phyloP scores from a whole-genome alignment of 2,888 invertebrate genomes.

The Xanthia togata region DNA sequence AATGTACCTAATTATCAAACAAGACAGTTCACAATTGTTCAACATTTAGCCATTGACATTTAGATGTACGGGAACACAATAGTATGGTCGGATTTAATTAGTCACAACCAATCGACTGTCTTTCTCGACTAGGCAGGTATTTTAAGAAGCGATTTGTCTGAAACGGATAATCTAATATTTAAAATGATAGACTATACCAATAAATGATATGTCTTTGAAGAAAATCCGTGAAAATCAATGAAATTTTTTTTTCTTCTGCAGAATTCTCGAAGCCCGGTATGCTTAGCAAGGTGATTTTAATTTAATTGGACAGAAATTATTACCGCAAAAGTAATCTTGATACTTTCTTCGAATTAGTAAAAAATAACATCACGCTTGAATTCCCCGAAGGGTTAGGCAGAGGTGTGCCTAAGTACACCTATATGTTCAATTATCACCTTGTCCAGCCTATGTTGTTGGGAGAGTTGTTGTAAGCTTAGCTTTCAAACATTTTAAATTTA shows the following conservation, averaged over 20 bases:
- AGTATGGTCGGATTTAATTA: conserved; percentile 47
- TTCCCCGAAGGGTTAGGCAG: too few species aligned
- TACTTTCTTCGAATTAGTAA: too few species aligned
- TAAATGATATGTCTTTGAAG: background rate
- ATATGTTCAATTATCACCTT: too few species aligned
- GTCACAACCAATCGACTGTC: conserved; percentile 41
- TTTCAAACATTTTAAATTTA: too few species aligned
- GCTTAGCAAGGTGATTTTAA: background rate
- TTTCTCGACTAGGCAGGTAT: conserved; percentile 43
- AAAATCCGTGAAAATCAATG: background rate
- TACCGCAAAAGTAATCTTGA: background rate
- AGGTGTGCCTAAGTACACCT: too few species aligned
- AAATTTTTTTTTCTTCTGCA: too few species aligned
- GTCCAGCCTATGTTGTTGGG: too few species aligned
- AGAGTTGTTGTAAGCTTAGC: background rate
- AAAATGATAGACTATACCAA: background rate
- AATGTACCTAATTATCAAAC: conserved; percentile 39
- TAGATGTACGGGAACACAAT: conserved; percentile 50
- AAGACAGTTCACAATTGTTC: conserved; percentile 45
- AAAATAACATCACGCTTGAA: too few species aligned
- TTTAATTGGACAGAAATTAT: background rate
- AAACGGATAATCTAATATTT: conserved; percentile 24
- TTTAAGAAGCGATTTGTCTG: conserved; percentile 50
- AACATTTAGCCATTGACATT: conserved; percentile 56
- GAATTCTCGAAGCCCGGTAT: background rate